Conservation (phyloP, 2,113 vertebrate species). For the Dromiciops gliroides region DNA sequence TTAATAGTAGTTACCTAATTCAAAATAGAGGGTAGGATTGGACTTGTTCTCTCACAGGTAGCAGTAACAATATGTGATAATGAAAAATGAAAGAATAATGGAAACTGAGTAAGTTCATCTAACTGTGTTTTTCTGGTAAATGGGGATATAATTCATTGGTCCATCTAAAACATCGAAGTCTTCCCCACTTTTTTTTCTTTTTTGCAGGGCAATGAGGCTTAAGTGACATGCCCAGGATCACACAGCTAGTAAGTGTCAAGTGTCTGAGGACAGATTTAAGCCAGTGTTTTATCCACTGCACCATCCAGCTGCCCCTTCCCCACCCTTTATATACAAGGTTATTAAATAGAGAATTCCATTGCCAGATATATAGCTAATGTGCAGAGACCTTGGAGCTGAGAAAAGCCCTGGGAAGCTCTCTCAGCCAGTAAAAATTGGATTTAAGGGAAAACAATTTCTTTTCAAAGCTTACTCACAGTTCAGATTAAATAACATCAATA, state of each 20-base stretch:
- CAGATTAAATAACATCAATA: constrained; percentile 31
- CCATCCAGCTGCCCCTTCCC: no score
- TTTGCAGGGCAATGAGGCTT: no score
- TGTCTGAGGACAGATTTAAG: no score
- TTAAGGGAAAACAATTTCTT: constrained; percentile 50
- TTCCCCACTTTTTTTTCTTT: no score
- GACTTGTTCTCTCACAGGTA: not conserved
- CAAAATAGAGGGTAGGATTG: not conserved
- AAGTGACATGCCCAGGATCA: no score
- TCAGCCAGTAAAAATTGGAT: constrained; percentile 48
- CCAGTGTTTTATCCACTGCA: no score
- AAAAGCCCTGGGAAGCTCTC: not conserved
- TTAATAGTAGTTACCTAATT: not conserved
- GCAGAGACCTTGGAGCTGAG: not conserved
- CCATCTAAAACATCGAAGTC: no score
- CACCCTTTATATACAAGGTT: not conserved
- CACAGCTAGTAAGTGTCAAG: no score
- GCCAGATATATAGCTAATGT: not conserved
- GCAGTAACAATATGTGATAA: not conserved
- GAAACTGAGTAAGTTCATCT: not conserved
- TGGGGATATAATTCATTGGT: not conserved
- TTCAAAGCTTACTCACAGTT: constrained; percentile 39
- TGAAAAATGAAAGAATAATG: not conserved
- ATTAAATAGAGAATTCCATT: constrained; percentile 7
- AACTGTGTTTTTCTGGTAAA: not conserved